Conservation (phyloP, 2,113 vertebrate species). For the Typhlomys cinereus region DNA sequence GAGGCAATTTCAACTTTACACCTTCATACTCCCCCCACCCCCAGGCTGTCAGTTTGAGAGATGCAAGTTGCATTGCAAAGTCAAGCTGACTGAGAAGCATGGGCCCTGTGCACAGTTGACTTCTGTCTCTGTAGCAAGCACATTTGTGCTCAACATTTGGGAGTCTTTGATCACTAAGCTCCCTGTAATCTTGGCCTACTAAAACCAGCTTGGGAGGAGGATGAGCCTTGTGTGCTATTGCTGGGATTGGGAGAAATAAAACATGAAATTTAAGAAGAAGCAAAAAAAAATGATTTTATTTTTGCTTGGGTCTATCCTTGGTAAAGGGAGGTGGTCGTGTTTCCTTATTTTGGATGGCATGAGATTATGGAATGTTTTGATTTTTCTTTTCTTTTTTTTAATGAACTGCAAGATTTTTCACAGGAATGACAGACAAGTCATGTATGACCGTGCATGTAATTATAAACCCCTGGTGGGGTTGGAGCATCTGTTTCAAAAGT, state of each 20-base stretch:
- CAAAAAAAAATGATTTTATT: constrained; percentile 83
- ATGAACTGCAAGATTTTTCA: constrained; percentile 79
- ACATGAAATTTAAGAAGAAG: constrained; percentile 83
- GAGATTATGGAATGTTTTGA: constrained; percentile 84
- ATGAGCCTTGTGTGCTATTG: constrained; percentile 81
- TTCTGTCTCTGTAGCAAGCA: constrained; percentile 78
- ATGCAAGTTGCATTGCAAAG: constrained; percentile 53
- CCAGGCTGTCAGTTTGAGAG: constrained; percentile 66
- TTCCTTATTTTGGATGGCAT: constrained; percentile 84
- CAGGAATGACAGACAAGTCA: constrained; percentile 70
- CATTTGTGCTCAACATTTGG: constrained; percentile 79
- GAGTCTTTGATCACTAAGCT: constrained; percentile 77
- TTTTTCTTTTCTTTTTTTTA: constrained; percentile 52
- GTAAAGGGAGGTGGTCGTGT: constrained; percentile 77
- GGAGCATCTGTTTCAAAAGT: constrained; percentile 57
- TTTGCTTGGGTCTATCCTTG: constrained; percentile 83
- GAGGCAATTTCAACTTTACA: constrained; percentile 71
- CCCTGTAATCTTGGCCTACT: constrained; percentile 79
- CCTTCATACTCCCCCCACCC: constrained; percentile 55
- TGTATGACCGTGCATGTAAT: constrained; percentile 78
- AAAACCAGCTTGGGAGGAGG: constrained; percentile 79
- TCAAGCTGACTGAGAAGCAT: constrained; percentile 73
- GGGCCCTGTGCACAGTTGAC: constrained; percentile 77
- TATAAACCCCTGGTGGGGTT: constrained; percentile 76
- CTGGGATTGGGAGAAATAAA: constrained; percentile 86